Evolutionary conservation across 2,797 vertebrate genomes (phyloP), one percentile per base, ranked within the genome.

Genomic region (Todus mexicanus): DNA sequence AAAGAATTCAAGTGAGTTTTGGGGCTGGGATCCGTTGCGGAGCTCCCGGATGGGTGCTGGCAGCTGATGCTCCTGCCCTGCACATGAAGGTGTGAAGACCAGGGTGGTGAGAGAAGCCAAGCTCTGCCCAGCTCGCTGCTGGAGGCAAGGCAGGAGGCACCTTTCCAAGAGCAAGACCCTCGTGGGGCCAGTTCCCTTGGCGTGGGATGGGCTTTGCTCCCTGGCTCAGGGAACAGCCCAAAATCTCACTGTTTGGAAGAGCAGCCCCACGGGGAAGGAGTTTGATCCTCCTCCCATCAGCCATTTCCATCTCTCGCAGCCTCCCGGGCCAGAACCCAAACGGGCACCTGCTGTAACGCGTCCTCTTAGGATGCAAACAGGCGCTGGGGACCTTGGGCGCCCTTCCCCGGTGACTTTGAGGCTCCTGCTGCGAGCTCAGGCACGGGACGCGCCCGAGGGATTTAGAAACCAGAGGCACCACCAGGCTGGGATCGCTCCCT

Each of bases 41-140:
- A n/a, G 35, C 25, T 47, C 53, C 40, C 1, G 5, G 33, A 11
- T 1, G 4, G 54, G n/a, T 6, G 26, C 22, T 81, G 57, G 70
- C 29, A 87, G 35, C 31, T 2, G 1, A 9, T 1, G 3, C 45
- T 72, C 22, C 59, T 85, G 75, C 53, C 15, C 40, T 47, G 37
- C 56, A 8, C 0, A 0, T 17, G 27, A 64, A 47, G 31, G 40
- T 9, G 9, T 53, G 51, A 77, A 37, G 26, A 50, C 1, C 17
- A 18, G 54, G 51, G 71, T 15, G 2, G 3, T 12, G 42, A 38
- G 47, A 92, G 50, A 63, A 54, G 13, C 23, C 37, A 73, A 73
- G 3, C n/a, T 45, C 31, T 33, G 9, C 15, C 25, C 2, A 0
- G 20, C 43, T 2, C 11, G 1, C 5, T n/a, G 50, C 21, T 21